Percentiles rank a stretch among this genome's conserved stretches.
phyloP scores from a whole-genome alignment of 2,888 invertebrate species.

The Galerucella pusilla region DNA sequence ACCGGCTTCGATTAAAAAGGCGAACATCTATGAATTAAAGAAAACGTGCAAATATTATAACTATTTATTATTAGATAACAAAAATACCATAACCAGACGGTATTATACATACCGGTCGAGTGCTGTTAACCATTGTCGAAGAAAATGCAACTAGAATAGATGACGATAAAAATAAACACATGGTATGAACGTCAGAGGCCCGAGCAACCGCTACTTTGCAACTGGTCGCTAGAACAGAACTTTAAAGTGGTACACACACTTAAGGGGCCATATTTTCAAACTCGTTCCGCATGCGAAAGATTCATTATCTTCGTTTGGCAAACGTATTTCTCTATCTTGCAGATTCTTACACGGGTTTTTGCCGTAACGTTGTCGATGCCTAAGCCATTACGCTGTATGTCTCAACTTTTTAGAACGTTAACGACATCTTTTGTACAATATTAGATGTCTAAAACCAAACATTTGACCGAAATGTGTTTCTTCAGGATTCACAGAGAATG shows the following conservation, averaged over 20 bases:
- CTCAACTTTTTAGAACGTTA: not conserved
- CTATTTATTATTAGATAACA: not conserved
- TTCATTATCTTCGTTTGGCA: conserved; percentile 10
- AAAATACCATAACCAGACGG: not conserved
- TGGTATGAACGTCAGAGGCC: conserved; percentile 10
- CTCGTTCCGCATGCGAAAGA: conserved; percentile 12
- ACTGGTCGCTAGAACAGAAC: conserved; percentile 14
- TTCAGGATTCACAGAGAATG: too few relatives aligned
- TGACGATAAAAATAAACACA: conserved; percentile 16
- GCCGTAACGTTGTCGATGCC: not conserved
- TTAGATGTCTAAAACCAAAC: too few relatives aligned
- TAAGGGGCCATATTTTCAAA: conserved; percentile 19
- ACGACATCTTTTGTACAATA: too few relatives aligned
- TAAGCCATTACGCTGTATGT: not conserved
- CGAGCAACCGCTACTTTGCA: conserved; percentile 18
- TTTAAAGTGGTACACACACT: conserved; percentile 13
- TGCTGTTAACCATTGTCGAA: not conserved
- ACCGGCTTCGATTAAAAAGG: not conserved
- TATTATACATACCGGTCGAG: conserved; percentile 8
- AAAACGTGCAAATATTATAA: too few relatives aligned
- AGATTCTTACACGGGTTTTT: not conserved
- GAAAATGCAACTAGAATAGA: conserved; percentile 11
- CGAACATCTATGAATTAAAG: not conserved
- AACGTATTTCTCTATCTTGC: conserved; percentile 14
- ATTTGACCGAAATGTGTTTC: too few relatives aligned